Evolutionary conservation across 2,888 invertebrate genomes (phyloP).

Genomic region (Alviniconcha strummeri): DNA sequence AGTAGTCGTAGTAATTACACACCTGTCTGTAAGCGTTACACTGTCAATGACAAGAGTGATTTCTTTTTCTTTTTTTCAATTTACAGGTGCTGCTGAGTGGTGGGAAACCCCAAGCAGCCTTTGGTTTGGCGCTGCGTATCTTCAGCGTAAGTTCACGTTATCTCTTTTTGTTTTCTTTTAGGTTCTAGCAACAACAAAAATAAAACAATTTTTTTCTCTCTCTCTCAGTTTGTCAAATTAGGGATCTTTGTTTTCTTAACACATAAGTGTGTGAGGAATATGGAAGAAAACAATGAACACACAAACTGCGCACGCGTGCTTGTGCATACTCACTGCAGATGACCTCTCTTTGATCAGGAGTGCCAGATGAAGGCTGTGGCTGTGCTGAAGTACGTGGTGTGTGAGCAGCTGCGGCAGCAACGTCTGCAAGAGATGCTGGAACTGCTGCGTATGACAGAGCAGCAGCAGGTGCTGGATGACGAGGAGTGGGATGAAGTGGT

Average conservation of each 20-base stretch:
- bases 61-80: background rate
- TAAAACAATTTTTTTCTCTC: background rate
- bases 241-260: background rate
- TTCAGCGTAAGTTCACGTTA: slow-evolving; percentile 61
- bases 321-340: too few relatives aligned
- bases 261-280: background rate
- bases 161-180: background rate
- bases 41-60: too few relatives aligned
- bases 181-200: background rate
- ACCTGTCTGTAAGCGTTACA: too few relatives aligned
- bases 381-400: slow-evolving; percentile 64
- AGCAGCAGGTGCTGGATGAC: slow-evolving; percentile 59
- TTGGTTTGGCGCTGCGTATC: slow-evolving; percentile 67
- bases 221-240: background rate
- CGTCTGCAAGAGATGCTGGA: slow-evolving; percentile 58
- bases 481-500: slow-evolving; percentile 70
- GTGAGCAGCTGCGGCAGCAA: slow-evolving; percentile 61
- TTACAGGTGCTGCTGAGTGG: slow-evolving; percentile 69
- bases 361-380: slow-evolving; percentile 61
- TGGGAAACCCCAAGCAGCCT: slow-evolving; percentile 64
- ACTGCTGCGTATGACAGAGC: slow-evolving; percentile 61
- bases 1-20: too few relatives aligned
- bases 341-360: slow-evolving; percentile 50
- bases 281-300: too few relatives aligned
- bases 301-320: background rate